These are phyloP conservation scores for Nibea albiflora DNA, from an alignment of 2,113 vertebrate genomes.

Conservation along the genomic window DNA sequence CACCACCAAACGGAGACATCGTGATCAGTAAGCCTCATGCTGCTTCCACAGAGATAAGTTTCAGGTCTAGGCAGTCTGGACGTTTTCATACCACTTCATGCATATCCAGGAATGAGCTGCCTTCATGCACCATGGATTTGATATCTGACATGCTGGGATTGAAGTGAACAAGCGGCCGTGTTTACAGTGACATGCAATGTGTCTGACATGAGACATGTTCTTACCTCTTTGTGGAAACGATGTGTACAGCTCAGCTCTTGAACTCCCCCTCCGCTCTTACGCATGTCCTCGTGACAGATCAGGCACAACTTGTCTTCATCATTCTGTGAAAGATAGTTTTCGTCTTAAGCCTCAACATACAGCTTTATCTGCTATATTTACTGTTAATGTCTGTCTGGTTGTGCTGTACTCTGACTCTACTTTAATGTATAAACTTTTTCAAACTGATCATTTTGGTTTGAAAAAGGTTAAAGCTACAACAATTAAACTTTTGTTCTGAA, in stretches of 20 bases:
- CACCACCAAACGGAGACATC: conserved; percentile 44
- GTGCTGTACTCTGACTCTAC: not conserved
- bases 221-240: conserved; percentile 82
- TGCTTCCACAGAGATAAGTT: conserved; percentile 10
- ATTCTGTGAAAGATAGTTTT: conserved; percentile 54
- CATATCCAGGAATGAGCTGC: conserved; percentile 19
- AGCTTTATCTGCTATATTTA: not conserved
- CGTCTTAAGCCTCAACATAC: not conserved
- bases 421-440: too few species aligned
- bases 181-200: conserved; percentile 8
- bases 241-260: conserved; percentile 77
- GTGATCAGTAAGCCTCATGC: conserved; percentile 16
- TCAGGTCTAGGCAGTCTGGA: not conserved
- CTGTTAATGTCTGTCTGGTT: not conserved
- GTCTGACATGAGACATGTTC: not conserved
- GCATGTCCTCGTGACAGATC: conserved; percentile 77
- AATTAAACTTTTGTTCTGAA: not conserved
- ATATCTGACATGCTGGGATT: conserved; percentile 52
- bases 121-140: conserved; percentile 31
- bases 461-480: not conserved
- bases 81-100: conserved; percentile 51
- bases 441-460: too few species aligned
- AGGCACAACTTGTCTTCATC: conserved; percentile 67
- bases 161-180: not conserved
- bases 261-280: conserved; percentile 49